These are phyloP conservation scores for Nasonovia ribisnigri DNA, from an alignment of 2,888 invertebrate species.

Conservation along the genomic window DNA sequence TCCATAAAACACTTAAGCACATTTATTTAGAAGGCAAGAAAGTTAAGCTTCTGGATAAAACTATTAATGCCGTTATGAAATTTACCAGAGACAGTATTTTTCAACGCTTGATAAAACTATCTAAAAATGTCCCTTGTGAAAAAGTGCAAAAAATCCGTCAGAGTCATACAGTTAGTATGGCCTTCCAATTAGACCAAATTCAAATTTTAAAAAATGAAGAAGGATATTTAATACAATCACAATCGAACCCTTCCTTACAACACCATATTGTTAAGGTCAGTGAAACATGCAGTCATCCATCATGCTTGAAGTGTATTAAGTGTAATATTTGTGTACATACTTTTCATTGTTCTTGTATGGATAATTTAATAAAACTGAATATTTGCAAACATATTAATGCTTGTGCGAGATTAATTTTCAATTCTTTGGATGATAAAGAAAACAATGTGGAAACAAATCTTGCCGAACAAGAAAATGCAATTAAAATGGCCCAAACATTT, in stretches of 20 bases:
- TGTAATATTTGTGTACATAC: constrained; percentile 26
- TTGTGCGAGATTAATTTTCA: not conserved
- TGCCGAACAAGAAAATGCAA: not conserved
- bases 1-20: constrained; percentile 29
- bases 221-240: not conserved
- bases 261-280: not conserved
- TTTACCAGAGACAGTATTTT: constrained; percentile 19
- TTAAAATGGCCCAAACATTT: not conserved
- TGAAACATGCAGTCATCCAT: constrained; percentile 13
- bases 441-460: not conserved
- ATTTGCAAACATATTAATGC: constrained; percentile 33
- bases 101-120: constrained; percentile 5
- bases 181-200: constrained; percentile 4
- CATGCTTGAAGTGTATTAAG: constrained; percentile 15
- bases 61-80: constrained; percentile 43
- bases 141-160: not conserved
- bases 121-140: not conserved
- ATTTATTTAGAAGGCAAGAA: constrained; percentile 30
- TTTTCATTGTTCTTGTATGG: constrained; percentile 20
- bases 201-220: constrained; percentile 10
- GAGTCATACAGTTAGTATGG: not conserved
- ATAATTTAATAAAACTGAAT: constrained; percentile 29
- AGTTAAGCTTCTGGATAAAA: constrained; percentile 28
- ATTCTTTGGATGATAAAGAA: not conserved
- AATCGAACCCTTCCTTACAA: not conserved